Conservation (phyloP, 2,888 invertebrate genomes). For the Lepidochrysops patricia region DNA sequence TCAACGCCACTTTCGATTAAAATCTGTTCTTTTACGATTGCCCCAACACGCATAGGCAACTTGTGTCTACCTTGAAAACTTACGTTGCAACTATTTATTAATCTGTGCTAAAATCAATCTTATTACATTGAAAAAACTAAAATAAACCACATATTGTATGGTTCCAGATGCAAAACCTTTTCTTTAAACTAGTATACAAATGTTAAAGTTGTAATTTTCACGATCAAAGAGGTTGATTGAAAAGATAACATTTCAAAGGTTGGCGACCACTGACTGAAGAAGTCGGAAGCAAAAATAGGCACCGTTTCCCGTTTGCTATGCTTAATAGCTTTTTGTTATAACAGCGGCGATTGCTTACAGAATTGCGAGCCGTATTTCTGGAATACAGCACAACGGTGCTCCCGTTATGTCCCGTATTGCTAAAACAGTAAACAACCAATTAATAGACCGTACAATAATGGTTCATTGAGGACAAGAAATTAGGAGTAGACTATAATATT, state of each 20-base stretch:
- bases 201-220: not conserved
- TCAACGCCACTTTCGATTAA: slow-evolving; percentile 4
- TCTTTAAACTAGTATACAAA: too few species aligned
- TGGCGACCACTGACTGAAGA: slow-evolving; percentile 13
- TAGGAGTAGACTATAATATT: too few species aligned
- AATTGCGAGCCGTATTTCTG: not conserved
- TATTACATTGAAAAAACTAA: too few species aligned
- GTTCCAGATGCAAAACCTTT: too few species aligned
- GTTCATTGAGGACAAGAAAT: too few species aligned
- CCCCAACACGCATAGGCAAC: not conserved
- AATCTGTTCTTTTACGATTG: not conserved
- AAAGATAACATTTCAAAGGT: not conserved
- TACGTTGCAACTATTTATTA: too few species aligned
- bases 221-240: not conserved
- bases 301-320: slow-evolving; percentile 19
- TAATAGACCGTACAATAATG: too few species aligned
- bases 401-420: not conserved
- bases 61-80: too few species aligned
- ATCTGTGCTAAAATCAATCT: too few species aligned
- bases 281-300: slow-evolving; percentile 23
- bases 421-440: too few species aligned
- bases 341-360: slow-evolving; percentile 1
- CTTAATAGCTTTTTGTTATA: slow-evolving; percentile 10
- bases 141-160: too few species aligned
- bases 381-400: not conserved